A percentile compares a stretch with the other conserved stretches of the same genome.
Conservation (phyloP, 2,888 invertebrate species). For the Molanna angustata region DNA sequence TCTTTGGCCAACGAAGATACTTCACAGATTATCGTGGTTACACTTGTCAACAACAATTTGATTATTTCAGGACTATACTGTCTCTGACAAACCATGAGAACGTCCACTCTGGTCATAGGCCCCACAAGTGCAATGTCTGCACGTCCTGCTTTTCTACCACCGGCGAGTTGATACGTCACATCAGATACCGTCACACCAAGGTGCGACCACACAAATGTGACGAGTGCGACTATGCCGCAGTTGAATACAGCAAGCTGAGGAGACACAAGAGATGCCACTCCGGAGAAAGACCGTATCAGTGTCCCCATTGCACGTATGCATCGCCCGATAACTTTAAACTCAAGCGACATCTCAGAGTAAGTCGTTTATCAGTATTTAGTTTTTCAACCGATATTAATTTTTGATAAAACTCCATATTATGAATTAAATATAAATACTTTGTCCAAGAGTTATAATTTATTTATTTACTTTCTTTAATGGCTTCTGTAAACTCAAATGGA, state of each 20-base stretch:
- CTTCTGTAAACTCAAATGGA: too few relatives aligned
- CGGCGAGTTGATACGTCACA: slow-evolving; percentile 90
- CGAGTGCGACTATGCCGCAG: slow-evolving; percentile 95
- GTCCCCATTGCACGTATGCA: slow-evolving; percentile 95
- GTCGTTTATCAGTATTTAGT: too few relatives aligned
- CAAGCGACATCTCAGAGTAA: slow-evolving; percentile 88
- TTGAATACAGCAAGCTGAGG: slow-evolving; percentile 92
- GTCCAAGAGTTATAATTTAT: too few relatives aligned
- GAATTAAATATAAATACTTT: too few relatives aligned
- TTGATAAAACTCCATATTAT: too few relatives aligned
- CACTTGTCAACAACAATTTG: too few relatives aligned
- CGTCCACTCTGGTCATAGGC: slow-evolving; percentile 83
- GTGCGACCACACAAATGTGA: slow-evolving; percentile 97
- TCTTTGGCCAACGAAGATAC: too few relatives aligned
- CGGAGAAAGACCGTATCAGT: slow-evolving; percentile 87
- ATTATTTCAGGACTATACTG: slow-evolving; percentile 56
- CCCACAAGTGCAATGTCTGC: slow-evolving; percentile 51
- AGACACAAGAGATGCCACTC: slow-evolving; percentile 94
- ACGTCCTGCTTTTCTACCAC: slow-evolving; percentile 34
- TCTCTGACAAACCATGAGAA: slow-evolving; percentile 85
- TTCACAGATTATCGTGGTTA: too few relatives aligned
- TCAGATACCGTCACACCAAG: slow-evolving; percentile 92
- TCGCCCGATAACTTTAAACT: slow-evolving; percentile 97
- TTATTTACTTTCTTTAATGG: too few relatives aligned
- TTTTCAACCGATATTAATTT: too few relatives aligned